phyloP scores from a whole-genome alignment of 2,113 vertebrate species.

The Megaleporinus macrocephalus region DNA sequence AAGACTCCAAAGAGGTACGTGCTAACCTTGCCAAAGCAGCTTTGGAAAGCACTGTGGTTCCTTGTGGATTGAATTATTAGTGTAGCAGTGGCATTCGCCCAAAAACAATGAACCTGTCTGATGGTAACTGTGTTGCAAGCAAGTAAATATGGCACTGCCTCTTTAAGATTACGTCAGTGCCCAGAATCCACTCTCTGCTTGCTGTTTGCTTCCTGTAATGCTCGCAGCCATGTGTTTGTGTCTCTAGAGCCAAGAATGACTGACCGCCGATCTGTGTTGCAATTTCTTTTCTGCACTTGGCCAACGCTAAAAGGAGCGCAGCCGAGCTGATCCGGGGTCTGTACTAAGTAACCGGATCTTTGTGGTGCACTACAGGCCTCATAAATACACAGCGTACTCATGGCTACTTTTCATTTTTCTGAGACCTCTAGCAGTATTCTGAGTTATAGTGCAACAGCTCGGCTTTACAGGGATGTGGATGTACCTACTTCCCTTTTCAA shows the following conservation, averaged over 20 bases:
- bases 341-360: not conserved
- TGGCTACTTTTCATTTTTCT: not conserved
- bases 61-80: not conserved
- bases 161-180: conserved; percentile 41
- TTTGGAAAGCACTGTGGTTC: not conserved
- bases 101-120: not conserved
- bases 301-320: not conserved
- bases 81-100: not conserved
- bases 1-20: conserved; percentile 87
- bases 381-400: not conserved
- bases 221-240: conserved; percentile 22
- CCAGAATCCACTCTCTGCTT: conserved; percentile 31
- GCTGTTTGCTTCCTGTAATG: conserved; percentile 46
- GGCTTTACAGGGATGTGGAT: conserved; percentile 16
- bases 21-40: not conserved
- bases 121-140: conserved; percentile 6
- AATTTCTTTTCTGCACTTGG: not conserved
- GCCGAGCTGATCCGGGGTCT: conserved; percentile 5
- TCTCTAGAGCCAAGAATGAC: conserved; percentile 17
- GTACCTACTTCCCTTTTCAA: conserved; percentile 45
- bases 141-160: not conserved
- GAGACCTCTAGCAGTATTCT: not conserved
- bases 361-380: not conserved
- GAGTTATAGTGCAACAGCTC: not conserved
- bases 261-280: not conserved